A percentile compares a stretch with the other conserved stretches of the same genome.
Evolutionary conservation across 2,888 invertebrate species (phyloP).

Genomic region (Selenia dentaria): DNA sequence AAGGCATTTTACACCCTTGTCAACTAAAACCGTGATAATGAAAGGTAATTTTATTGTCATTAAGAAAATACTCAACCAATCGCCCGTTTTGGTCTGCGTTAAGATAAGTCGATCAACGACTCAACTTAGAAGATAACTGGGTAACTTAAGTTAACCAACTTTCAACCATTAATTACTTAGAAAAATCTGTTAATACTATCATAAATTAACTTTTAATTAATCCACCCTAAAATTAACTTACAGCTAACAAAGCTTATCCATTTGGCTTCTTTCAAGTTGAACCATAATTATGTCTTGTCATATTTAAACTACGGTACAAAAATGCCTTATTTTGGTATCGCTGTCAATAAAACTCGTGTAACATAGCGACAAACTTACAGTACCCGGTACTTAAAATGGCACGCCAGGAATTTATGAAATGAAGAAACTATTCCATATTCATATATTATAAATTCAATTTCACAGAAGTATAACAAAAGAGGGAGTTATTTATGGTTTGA

Average conservation of each 20-base stretch:
- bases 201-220: constrained; percentile 38
- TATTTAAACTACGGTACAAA: constrained; percentile 57
- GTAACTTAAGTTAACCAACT: constrained; percentile 2
- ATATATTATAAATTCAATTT: too few relatives aligned
- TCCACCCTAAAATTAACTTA: constrained; percentile 49
- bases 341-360: constrained; percentile 47
- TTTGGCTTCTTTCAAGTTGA: constrained; percentile 85
- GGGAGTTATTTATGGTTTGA: too few relatives aligned
- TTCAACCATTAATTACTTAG: constrained; percentile 12
- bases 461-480: too few relatives aligned
- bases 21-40: too few relatives aligned
- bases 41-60: too few relatives aligned
- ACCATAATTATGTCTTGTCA: constrained; percentile 80
- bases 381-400: background rate
- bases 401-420: background rate
- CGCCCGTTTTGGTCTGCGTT: too few relatives aligned
- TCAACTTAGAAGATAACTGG: background rate
- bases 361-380: constrained; percentile 18
- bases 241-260: constrained; percentile 71
- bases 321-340: constrained; percentile 79
- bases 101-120: too few relatives aligned
- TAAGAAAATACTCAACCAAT: too few relatives aligned
- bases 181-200: constrained; percentile 22
- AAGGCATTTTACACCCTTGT: too few relatives aligned
- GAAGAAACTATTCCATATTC: too few relatives aligned